Percentiles rank a stretch among this genome's conserved stretches.
Conservation (phyloP, 2,113 vertebrate species). For the Procavia capensis region DNA sequence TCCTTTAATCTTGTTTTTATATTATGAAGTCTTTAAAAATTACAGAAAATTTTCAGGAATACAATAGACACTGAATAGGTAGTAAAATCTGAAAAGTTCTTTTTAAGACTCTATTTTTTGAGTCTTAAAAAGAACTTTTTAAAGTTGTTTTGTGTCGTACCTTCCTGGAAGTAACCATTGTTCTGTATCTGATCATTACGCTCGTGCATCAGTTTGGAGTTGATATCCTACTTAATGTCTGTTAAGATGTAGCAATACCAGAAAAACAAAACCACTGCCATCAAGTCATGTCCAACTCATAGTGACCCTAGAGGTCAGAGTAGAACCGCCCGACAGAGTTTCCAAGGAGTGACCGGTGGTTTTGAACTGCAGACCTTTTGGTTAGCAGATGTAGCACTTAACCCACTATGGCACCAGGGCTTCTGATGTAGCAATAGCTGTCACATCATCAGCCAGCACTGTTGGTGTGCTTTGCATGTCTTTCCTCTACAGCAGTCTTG, state of each 20-base stretch:
- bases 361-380: too few relatives aligned
- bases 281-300: too few relatives aligned
- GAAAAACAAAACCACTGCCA: too few relatives aligned
- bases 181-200: neutral
- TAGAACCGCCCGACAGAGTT: too few relatives aligned
- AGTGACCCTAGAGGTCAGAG: too few relatives aligned
- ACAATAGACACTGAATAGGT: neutral
- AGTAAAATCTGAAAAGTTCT: neutral
- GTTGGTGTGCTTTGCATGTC: neutral
- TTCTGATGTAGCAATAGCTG: neutral
- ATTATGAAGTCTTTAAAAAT: neutral
- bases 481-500: neutral
- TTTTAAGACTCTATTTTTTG: constrained; percentile 12
- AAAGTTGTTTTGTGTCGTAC: neutral
- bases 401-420: too few relatives aligned
- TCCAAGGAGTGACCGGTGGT: too few relatives aligned
- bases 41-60: neutral
- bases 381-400: too few relatives aligned
- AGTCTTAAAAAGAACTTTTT: too few relatives aligned
- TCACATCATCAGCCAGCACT: neutral
- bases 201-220: neutral
- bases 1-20: neutral
- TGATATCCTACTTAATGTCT: neutral
- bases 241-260: neutral
- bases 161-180: neutral